Base-by-base conservation (phyloP, 2,797 vertebrate species). In the Hipposideros larvatus region DNA sequence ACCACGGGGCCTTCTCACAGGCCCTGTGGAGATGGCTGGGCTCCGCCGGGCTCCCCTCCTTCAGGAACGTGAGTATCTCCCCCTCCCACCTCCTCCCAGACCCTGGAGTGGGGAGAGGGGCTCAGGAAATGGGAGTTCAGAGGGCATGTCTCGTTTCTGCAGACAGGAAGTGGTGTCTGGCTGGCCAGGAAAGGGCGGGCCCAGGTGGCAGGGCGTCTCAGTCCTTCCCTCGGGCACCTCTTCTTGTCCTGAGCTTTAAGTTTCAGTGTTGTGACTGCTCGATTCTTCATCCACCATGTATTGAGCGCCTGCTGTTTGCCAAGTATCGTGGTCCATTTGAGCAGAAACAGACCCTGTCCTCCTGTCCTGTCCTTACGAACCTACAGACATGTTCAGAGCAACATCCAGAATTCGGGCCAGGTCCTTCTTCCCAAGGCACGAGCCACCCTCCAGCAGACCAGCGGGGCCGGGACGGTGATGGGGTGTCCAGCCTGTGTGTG, bases 21-120 rank as follows among this genome's bases (percentile, higher is more conserved):
- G 74, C 94, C 21, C 80, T 98, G 79, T 48, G 66, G 86, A 96
- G 78, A 91, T 94, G 98, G 80, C 89, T 98, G 88, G 92, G 87
- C 19, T 88, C 95, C 16, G 6, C 95, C 3, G 48, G 87, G 61
- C 73, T 97, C 13, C 85, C 92, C 0, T 48, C 88, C 48, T 95
- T 98, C 86, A 59, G 96, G 90, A 98, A 96, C 0, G 98, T 98
- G 97, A 98, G 98, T 98, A 96, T 53, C 84, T 48, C 63, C 66
- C 11, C 83, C 19, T 4, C 80, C 83, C 28, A 0, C n/a, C 55
- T 11, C 75, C 53, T 34, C 70, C 61, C 46, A 41, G 74, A 43
- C 51, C 28, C 63, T 48, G 13, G 19, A 0, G 13, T 9, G 6
- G 59, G 71, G 83, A 80, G n/a, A 77, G 70, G 70, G 37, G 37